Evolutionary conservation across 2,888 invertebrate genomes (phyloP), one percentile per base, ranked within the genome.

Genomic region (Alloplasta piceator): DNA sequence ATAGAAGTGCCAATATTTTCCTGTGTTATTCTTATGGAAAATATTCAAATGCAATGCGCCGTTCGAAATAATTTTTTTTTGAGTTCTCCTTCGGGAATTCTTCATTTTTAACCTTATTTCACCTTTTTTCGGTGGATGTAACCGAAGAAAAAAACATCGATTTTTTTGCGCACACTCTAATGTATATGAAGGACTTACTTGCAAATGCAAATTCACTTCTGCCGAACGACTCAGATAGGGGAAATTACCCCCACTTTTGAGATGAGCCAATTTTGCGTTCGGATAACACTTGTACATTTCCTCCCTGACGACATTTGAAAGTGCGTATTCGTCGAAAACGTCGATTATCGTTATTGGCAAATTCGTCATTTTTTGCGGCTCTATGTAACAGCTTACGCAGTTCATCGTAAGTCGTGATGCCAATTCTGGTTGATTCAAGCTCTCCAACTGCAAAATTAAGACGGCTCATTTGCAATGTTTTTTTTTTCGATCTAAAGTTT

Each of bases 231-330:
- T 97, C 80, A 98, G 93, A 90, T 97, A 98, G 0, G 98, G 98
- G 92, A 98, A 98, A 93, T 98, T 98, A 5, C 98, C 98, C 0
- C 98, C 98, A 83, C 94, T 95, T 91, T 98, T 98, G 63, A 98
- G 92, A 92, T 98, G 97, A 0, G 97, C 98, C 82, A 97, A 91
- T 92, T 96, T 97, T 0, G 97, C 97, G 80, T 96, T 94, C 0
- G 98, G 97, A 91, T 97, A 98, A 86, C 96, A 96, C 90, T 97
- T 97, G 91, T 96, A 96, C 85, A 97, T 93, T 88, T 97, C 96
- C 87, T 97, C 97, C 70, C 96, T 93, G 0, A 97, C 97, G 55
- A 94, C 91, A 82, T 95, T 94, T 78, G 97, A 96, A 63, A 98
- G 92, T 4, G 98, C 98, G 91, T 96, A 96, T 87, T 97, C 96